These are phyloP conservation scores for Phyllotreta striolata DNA, from an alignment of 2,888 invertebrate species.

Conservation along the genomic window DNA sequence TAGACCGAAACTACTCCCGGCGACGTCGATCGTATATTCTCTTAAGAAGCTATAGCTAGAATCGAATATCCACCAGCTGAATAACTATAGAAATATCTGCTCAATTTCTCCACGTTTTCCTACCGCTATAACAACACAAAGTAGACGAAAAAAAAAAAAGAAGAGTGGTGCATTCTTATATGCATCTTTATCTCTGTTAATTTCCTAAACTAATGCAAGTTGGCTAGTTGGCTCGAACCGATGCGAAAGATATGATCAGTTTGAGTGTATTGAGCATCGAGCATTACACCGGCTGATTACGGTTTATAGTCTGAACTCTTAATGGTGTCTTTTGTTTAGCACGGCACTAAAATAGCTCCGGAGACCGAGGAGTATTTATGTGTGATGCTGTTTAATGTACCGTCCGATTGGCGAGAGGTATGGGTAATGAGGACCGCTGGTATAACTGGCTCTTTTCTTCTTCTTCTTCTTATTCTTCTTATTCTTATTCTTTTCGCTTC, in stretches of 20 bases:
- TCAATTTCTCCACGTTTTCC: too few relatives aligned
- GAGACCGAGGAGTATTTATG: constrained; percentile 52
- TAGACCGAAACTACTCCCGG: constrained; percentile 33
- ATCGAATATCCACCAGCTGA: constrained; percentile 1
- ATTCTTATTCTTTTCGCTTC: too few relatives aligned
- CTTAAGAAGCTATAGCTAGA: background rate
- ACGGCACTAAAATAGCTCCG: constrained; percentile 57
- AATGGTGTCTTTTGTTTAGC: constrained; percentile 59
- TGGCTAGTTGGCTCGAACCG: background rate
- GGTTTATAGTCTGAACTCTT: constrained; percentile 57
- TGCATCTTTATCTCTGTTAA: background rate
- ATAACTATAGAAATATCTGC: background rate
- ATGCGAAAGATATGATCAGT: constrained; percentile 16
- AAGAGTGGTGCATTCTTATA: too few relatives aligned
- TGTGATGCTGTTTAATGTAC: constrained; percentile 54
- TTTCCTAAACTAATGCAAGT: background rate
- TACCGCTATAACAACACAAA: too few relatives aligned
- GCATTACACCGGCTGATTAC: constrained; percentile 52
- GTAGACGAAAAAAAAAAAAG: too few relatives aligned
- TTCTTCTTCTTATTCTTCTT: too few relatives aligned
- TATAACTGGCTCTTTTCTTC: constrained; percentile 30
- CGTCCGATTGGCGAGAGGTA: constrained; percentile 49
- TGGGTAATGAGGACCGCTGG: constrained; percentile 56
- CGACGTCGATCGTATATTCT: constrained; percentile 28
- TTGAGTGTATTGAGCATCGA: constrained; percentile 20